Conservation (phyloP, 1,140 invertebrate species). For the Mylabris phalerata region DNA sequence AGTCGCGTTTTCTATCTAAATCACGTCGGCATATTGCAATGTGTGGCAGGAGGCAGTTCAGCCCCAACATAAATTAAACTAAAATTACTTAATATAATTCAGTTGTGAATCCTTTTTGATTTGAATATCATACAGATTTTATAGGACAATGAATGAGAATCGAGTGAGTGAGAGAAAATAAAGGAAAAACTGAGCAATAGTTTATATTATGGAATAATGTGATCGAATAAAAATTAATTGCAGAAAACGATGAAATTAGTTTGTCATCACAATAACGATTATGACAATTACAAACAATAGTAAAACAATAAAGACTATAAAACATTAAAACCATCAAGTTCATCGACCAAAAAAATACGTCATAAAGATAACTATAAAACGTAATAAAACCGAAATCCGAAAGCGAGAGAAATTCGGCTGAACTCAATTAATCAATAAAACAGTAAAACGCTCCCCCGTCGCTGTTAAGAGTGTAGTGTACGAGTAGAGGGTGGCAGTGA, state of each 20-base stretch:
- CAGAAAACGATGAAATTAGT: constrained; percentile 9
- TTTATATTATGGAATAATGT: background rate
- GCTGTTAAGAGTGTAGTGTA: constrained; percentile 38
- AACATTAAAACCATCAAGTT: constrained; percentile 11
- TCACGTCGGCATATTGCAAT: constrained; percentile 36
- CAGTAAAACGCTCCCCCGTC: constrained; percentile 42
- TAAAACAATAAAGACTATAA: constrained; percentile 13
- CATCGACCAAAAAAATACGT: constrained; percentile 23
- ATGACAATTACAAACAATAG: constrained; percentile 29
- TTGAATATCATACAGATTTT: background rate
- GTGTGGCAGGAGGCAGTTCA: constrained; percentile 25
- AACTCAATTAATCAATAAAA: constrained; percentile 45
- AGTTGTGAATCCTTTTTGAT: background rate
- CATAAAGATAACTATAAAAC: constrained; percentile 41
- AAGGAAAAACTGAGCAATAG: too few species aligned
- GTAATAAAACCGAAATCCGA: constrained; percentile 41
- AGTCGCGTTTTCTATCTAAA: constrained; percentile 39
- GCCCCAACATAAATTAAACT: constrained; percentile 32
- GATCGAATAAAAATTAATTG: constrained; percentile 28
- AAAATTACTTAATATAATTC: constrained; percentile 33
- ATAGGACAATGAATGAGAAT: background rate
- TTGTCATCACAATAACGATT: constrained; percentile 23
- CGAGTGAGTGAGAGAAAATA: too few species aligned
- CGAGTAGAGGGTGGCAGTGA: background rate
- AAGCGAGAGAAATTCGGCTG: constrained; percentile 41